These are phyloP conservation scores for Terebella lapidaria DNA, from an alignment of 2,888 invertebrate genomes.

Conservation along the genomic window DNA sequence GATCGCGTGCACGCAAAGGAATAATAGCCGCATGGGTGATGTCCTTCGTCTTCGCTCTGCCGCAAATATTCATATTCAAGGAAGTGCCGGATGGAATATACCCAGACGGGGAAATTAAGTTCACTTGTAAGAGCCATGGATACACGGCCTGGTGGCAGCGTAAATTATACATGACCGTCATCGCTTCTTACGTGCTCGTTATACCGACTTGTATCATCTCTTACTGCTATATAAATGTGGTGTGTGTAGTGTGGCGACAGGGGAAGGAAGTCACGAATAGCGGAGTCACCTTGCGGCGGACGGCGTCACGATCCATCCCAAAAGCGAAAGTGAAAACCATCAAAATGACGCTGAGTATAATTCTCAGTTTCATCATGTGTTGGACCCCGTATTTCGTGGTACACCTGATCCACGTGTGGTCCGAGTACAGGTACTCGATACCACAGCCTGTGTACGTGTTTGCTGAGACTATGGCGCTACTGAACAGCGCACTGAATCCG, in stretches of 20 bases:
- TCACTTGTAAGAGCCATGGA: constrained; percentile 48
- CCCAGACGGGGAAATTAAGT: constrained; percentile 41
- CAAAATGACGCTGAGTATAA: constrained; percentile 55
- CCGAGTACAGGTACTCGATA: constrained; percentile 46
- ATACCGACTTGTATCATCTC: constrained; percentile 52
- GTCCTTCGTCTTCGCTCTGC: constrained; percentile 51
- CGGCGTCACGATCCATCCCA: constrained; percentile 46
- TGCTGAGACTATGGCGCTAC: constrained; percentile 47
- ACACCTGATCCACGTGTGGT: constrained; percentile 52
- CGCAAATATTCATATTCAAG: constrained; percentile 29
- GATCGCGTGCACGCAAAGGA: constrained; percentile 39
- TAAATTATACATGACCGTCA: constrained; percentile 53
- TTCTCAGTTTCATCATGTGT: constrained; percentile 53
- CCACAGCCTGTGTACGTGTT: constrained; percentile 48
- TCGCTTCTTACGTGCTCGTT: constrained; percentile 52
- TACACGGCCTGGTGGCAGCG: constrained; percentile 55
- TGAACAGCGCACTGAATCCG: constrained; percentile 54
- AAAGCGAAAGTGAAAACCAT: constrained; percentile 55
- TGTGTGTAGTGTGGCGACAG: constrained; percentile 52
- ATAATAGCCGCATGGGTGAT: constrained; percentile 51
- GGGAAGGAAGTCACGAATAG: constrained; percentile 8
- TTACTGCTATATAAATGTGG: constrained; percentile 54
- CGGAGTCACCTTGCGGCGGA: constrained; percentile 23
- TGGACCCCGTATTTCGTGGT: constrained; percentile 56
- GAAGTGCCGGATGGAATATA: constrained; percentile 29